Evolutionary conservation across 2,797 vertebrate species (phyloP), one percentile per base, ranked within the genome.

Genomic region (Otolemur crassicaudatus): DNA sequence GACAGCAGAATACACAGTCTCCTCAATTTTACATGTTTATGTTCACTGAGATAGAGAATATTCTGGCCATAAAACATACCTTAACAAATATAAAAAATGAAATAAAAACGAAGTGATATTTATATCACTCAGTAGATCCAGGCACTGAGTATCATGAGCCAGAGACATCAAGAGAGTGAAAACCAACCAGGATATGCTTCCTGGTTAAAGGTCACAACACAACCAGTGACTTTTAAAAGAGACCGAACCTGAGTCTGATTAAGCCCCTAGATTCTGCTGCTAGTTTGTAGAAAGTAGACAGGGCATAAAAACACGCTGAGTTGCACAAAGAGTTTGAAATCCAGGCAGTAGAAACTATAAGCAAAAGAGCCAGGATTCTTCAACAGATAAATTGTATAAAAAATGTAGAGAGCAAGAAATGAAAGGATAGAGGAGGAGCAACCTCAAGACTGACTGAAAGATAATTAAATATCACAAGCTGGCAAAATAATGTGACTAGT

Each of bases 271-370:
- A 80, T 56, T 29, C 58, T 25, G 60, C 60, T n/a, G 49, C 37
- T 82, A 40, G 27, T 86, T 40, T 96, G 29, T 22, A 88, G 72
- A 94, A 79, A 72, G 56, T 67, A 72, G 72, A 61, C 46, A 75
- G 73, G 13, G 9, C 76, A 79, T 17, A 27, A 5, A 90, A 75
- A 63, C 56, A 25, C 25, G 34, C 13, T 69, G 77, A 87, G 58
- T 1, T 83, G 9, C 23, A 25, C 40, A 80, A 43, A n/a, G 40
- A 37, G n/a, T 75, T n/a, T 80, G 65, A 76, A 93, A 91, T 87
- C 7, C 22, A 84, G n/a, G 82, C 17, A 40, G 19, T 25, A 83
- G 58, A n/a, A 77, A 56, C 49, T 27, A 58, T 4, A 75, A 72
- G 90, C 56, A 37, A 43, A 87, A 87, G 19, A 53, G 16, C 2